Conservation (phyloP, 92 coral and sea anemone species). For the Plumapathes pennacea region DNA sequence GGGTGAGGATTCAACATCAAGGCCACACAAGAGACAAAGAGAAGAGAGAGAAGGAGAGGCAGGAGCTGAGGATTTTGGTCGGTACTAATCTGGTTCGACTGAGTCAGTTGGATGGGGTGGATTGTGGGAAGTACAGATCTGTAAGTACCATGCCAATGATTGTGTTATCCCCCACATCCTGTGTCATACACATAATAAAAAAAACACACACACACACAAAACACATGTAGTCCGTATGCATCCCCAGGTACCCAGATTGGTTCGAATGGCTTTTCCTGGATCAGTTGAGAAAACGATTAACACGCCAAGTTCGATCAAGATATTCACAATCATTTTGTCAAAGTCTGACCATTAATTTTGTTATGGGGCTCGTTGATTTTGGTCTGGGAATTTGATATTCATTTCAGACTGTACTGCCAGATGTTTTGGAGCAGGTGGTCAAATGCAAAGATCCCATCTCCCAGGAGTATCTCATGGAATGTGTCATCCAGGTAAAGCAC, state of each 20-base stretch:
- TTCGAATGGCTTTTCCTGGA: too few relatives aligned
- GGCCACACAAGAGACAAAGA: constrained; percentile 91
- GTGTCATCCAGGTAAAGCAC: constrained; percentile 84
- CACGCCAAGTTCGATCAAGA: too few relatives aligned
- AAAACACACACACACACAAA: too few relatives aligned
- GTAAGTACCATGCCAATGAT: too few relatives aligned
- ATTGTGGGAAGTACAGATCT: constrained; percentile 63
- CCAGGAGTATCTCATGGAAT: constrained; percentile 99
- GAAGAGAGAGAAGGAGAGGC: constrained; percentile 89
- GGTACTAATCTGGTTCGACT: constrained; percentile 96
- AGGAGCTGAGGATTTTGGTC: constrained; percentile 91
- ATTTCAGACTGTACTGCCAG: constrained; percentile 81
- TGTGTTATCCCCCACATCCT: too few relatives aligned
- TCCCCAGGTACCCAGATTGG: too few relatives aligned
- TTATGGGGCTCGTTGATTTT: too few relatives aligned
- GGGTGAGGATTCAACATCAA: constrained; percentile 99
- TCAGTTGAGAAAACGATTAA: too few relatives aligned
- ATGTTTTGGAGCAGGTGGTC: constrained; percentile 84
- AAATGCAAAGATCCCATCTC: constrained; percentile 95
- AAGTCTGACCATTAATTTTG: too few relatives aligned
- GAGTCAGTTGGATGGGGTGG: constrained; percentile 95
- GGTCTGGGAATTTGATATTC: not conserved
- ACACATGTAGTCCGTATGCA: too few relatives aligned
- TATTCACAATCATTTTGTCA: too few relatives aligned
- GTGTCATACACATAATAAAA: too few relatives aligned